Evolutionary conservation across 2,888 invertebrate genomes (phyloP).

Genomic region (Automeris io): DNA sequence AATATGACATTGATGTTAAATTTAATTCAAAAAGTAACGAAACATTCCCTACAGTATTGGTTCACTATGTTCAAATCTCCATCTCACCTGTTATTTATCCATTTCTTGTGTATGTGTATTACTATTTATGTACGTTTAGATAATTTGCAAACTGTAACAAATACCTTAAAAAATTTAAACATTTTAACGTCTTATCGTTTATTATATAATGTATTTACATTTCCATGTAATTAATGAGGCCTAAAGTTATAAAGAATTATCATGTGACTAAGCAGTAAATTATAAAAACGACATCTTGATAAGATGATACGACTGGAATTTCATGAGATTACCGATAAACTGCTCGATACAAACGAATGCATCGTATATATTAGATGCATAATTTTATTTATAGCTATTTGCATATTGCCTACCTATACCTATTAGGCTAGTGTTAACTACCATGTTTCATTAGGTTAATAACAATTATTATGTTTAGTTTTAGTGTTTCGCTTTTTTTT

Average conservation of each 20-base stretch:
- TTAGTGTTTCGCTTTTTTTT: conserved; percentile 45
- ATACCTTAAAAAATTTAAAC: background rate
- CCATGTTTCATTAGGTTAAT: conserved; percentile 8
- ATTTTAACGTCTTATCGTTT: background rate
- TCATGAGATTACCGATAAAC: background rate
- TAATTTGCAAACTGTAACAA: background rate
- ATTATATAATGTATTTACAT: background rate
- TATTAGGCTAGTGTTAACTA: conserved; percentile 4
- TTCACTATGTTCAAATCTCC: conserved; percentile 32
- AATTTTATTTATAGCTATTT: background rate
- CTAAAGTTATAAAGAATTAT: background rate
- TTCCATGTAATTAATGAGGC: background rate
- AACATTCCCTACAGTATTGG: conserved; percentile 66
- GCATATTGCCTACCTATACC: background rate
- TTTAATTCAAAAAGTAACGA: conserved; percentile 24
- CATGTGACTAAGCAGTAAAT: background rate
- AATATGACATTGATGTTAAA: conserved; percentile 20
- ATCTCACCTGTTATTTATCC: conserved; percentile 16
- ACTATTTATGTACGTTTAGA: background rate
- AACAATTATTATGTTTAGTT: conserved; percentile 14
- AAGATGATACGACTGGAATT: background rate
- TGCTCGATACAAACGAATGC: background rate
- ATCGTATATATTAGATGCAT: background rate
- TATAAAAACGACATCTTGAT: conserved; percentile 1
- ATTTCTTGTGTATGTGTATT: conserved; percentile 6